phyloP scores from a whole-genome alignment of 2,797 vertebrate species.

The Pygocentrus nattereri region DNA sequence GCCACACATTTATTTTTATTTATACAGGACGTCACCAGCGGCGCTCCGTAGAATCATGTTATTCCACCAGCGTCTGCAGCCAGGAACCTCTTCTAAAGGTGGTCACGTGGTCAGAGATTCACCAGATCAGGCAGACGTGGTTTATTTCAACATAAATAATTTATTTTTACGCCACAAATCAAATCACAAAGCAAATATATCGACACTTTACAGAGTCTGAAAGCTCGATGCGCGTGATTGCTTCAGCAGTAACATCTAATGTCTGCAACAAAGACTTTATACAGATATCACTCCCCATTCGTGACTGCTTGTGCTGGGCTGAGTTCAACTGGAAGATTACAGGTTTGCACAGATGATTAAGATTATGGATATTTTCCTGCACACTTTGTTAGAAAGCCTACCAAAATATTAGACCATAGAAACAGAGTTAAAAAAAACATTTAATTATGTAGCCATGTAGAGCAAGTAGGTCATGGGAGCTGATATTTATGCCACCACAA shows the following conservation, averaged over 20 bases:
- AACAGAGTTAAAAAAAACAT: background rate
- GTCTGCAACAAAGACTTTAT: background rate
- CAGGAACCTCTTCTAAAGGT: too few species aligned
- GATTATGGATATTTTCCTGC: too few species aligned
- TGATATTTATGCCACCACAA: background rate
- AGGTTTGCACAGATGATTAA: too few species aligned
- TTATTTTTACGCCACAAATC: slow-evolving; percentile 53
- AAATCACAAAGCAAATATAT: slow-evolving; percentile 55
- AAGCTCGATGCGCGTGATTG: slow-evolving; percentile 40
- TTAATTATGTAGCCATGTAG: background rate
- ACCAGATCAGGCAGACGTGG: background rate
- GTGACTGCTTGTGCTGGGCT: background rate
- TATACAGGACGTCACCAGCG: too few species aligned
- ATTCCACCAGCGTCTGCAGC: too few species aligned
- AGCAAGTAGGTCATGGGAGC: slow-evolving; percentile 1
- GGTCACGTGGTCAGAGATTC: background rate
- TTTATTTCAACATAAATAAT: slow-evolving; percentile 46
- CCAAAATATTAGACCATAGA: background rate
- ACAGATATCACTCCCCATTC: background rate
- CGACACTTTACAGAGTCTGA: slow-evolving; percentile 47
- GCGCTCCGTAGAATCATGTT: too few species aligned
- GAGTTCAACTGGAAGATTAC: too few species aligned
- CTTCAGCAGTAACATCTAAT: slow-evolving; percentile 30
- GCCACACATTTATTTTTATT: too few species aligned
- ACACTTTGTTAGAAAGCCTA: background rate